These are phyloP conservation scores for Morpho achilles DNA, from an alignment of 2,888 invertebrate genomes.

Conservation along the genomic window DNA sequence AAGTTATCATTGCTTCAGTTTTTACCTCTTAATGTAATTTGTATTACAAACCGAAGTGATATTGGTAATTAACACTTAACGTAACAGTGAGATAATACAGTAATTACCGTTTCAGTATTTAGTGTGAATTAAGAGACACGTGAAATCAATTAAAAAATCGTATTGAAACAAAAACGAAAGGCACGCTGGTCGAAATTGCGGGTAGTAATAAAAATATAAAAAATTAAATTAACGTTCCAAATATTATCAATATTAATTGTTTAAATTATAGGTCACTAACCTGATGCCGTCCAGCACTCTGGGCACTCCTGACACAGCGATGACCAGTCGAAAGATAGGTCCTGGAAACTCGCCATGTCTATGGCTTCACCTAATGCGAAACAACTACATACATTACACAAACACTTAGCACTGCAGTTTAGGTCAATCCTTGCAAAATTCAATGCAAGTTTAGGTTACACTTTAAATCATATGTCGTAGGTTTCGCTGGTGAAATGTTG, in stretches of 20 bases:
- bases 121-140: constrained; percentile 15
- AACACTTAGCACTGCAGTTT: constrained; percentile 41
- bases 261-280: constrained; percentile 58
- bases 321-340: constrained; percentile 83
- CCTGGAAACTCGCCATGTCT: constrained; percentile 82
- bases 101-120: constrained; percentile 10
- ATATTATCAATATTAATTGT: background rate
- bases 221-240: constrained; percentile 26
- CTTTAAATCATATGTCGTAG: constrained; percentile 40
- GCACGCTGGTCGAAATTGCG: constrained; percentile 14
- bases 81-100: constrained; percentile 7
- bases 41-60: too few species aligned
- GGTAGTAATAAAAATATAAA: constrained; percentile 24
- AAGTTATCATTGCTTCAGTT: too few species aligned
- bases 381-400: constrained; percentile 52
- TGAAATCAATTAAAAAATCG: constrained; percentile 20
- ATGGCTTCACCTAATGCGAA: constrained; percentile 43
- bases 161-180: constrained; percentile 23
- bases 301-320: constrained; percentile 81
- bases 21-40: too few species aligned
- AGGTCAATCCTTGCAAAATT: constrained; percentile 22
- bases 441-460: constrained; percentile 23
- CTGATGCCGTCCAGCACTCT: constrained; percentile 81
- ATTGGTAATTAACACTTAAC: constrained; percentile 4
- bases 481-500: constrained; percentile 37